Conservation (phyloP, 2,113 vertebrate genomes). For the Caracal caracal region DNA sequence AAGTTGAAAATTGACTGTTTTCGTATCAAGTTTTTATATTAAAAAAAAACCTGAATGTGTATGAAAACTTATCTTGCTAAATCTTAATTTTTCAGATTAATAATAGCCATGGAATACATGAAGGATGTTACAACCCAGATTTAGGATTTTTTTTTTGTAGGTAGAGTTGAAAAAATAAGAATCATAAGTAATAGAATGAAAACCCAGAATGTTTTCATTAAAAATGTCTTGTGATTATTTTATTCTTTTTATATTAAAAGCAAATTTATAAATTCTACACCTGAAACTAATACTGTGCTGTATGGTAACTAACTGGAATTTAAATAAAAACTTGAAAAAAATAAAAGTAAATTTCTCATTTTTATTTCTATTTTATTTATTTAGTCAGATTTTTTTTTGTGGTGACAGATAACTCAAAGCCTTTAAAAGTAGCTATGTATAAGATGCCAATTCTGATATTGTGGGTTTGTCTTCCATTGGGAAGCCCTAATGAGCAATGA, state of each 20-base stretch:
- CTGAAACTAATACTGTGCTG: neutral
- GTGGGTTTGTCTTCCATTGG: neutral
- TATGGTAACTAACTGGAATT: neutral
- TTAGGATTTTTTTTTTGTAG: conserved; percentile 12
- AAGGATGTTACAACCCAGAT: neutral
- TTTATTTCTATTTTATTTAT: neutral
- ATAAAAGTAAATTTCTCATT: neutral
- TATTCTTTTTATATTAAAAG: conserved; percentile 27
- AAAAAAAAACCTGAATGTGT: neutral
- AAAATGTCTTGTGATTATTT: neutral
- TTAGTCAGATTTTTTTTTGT: neutral
- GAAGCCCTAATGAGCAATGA: conserved; percentile 24
- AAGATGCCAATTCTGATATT: neutral
- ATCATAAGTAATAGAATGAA: neutral
- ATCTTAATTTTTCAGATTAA: neutral
- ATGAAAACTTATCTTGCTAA: neutral
- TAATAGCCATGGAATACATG: neutral
- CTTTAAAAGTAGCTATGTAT: conserved; percentile 3
- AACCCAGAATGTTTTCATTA: neutral
- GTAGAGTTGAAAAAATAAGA: neutral
- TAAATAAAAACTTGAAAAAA: neutral
- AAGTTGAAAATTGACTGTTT: neutral
- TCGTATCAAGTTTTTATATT: neutral
- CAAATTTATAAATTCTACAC: neutral
- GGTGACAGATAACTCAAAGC: neutral